Evolutionary conservation across 2,113 vertebrate genomes (phyloP).

Genomic region (Butorides virescens): DNA sequence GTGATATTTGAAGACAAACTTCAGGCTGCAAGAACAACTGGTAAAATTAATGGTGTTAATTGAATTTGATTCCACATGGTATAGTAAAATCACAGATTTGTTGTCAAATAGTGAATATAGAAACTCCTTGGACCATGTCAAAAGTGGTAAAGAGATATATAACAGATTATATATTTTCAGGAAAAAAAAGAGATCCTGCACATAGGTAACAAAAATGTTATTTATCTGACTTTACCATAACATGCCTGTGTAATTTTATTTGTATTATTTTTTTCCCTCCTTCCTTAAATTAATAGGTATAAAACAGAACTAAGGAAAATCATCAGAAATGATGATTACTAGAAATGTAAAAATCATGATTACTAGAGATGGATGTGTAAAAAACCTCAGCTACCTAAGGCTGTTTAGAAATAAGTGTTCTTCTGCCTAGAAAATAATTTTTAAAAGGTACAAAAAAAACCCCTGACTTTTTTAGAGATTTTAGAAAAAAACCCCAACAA

Average conservation of each 20-base stretch:
- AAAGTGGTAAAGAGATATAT: neutral
- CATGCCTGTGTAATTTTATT: neutral
- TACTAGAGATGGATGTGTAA: neutral
- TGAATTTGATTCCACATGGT: neutral
- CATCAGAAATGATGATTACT: neutral
- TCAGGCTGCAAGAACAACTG: neutral
- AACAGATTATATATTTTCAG: neutral
- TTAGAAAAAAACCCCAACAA: neutral
- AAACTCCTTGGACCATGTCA: neutral
- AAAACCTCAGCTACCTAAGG: accelerated
- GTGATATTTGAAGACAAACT: neutral
- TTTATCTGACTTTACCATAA: neutral
- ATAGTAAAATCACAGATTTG: neutral
- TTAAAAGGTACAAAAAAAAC: neutral
- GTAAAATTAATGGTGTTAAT: neutral
- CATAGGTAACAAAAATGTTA: neutral
- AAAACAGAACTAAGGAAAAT: neutral
- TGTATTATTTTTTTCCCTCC: neutral
- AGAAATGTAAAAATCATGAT: too few relatives aligned
- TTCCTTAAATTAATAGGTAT: neutral
- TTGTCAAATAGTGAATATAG: neutral
- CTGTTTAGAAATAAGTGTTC: neutral
- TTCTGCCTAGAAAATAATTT: neutral
- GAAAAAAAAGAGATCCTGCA: neutral
- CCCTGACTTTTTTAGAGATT: accelerated